Percentiles rank a stretch among this genome's conserved stretches.
phyloP scores from a whole-genome alignment of 2,888 invertebrate species.

The Cephus rjabovi region DNA sequence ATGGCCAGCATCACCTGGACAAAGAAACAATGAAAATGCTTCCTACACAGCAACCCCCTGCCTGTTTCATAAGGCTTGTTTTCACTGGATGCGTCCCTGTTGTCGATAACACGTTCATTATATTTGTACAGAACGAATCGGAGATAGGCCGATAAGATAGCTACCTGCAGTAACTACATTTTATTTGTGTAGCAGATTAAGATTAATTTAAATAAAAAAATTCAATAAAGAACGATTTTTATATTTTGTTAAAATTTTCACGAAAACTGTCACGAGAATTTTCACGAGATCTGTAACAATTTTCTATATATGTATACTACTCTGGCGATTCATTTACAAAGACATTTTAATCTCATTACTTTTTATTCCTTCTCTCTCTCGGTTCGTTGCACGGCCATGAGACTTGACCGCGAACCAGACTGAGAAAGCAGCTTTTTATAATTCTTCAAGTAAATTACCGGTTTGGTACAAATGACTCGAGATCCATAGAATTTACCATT shows the following conservation, averaged over 20 bases:
- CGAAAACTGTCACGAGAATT: no score
- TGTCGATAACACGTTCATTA: background rate
- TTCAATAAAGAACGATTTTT: no score
- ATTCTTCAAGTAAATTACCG: conserved; percentile 20
- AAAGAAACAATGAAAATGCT: background rate
- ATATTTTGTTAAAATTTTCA: background rate
- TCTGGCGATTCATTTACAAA: background rate
- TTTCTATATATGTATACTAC: background rate
- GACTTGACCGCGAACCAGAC: conserved; percentile 12
- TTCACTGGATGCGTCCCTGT: background rate
- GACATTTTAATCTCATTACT: background rate
- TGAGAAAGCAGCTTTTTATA: conserved; percentile 21
- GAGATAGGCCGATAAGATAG: background rate
- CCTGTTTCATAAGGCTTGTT: background rate
- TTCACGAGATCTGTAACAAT: background rate
- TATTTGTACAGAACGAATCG: background rate
- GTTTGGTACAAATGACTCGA: background rate
- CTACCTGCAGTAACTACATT: background rate
- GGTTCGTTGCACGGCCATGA: conserved; percentile 31
- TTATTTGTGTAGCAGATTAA: background rate
- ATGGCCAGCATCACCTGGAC: background rate
- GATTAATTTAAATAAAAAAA: background rate
- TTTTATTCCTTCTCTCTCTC: background rate
- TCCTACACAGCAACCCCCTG: background rate
- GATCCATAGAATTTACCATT: background rate